phyloP scores from a whole-genome alignment of 2,888 invertebrate species.

The Boloria selene region DNA sequence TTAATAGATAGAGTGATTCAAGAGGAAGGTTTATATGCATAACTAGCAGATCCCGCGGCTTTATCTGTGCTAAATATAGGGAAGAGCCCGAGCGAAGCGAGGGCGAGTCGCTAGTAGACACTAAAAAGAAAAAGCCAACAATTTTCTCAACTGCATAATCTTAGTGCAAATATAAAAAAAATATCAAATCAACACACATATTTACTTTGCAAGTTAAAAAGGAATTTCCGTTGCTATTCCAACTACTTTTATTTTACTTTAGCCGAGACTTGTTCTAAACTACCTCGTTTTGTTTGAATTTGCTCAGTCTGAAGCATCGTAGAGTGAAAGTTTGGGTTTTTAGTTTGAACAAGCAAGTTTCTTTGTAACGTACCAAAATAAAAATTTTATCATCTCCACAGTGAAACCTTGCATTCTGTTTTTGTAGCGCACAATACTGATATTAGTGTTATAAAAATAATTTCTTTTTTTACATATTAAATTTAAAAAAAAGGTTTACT shows the following conservation, averaged over 20 bases:
- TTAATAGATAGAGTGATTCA: too few relatives aligned
- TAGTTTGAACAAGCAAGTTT: conserved; percentile 19
- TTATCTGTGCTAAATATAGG: too few relatives aligned
- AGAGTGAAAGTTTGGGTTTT: conserved; percentile 22
- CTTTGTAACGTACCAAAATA: conserved; percentile 13
- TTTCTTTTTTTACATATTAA: not conserved
- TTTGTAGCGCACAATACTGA: too few relatives aligned
- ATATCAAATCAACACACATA: conserved; percentile 23
- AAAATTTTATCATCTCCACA: conserved; percentile 20
- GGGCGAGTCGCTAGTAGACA: too few relatives aligned
- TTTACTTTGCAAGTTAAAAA: conserved; percentile 24
- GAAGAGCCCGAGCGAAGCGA: too few relatives aligned
- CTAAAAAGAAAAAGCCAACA: not conserved
- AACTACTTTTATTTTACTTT: conserved; percentile 21
- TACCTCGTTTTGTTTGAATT: conserved; percentile 23
- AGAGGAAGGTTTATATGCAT: too few relatives aligned
- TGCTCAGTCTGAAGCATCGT: conserved; percentile 18
- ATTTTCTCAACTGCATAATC: not conserved
- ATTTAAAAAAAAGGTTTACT: not conserved
- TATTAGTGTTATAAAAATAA: not conserved
- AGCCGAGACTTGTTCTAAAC: conserved; percentile 23
- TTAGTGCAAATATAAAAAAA: conserved; percentile 32
- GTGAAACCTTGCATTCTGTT: not conserved
- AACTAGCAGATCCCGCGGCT: too few relatives aligned
- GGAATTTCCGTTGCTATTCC: conserved; percentile 11